phyloP scores from a whole-genome alignment of 2,797 vertebrate genomes.

The Pangasius krempfi region DNA sequence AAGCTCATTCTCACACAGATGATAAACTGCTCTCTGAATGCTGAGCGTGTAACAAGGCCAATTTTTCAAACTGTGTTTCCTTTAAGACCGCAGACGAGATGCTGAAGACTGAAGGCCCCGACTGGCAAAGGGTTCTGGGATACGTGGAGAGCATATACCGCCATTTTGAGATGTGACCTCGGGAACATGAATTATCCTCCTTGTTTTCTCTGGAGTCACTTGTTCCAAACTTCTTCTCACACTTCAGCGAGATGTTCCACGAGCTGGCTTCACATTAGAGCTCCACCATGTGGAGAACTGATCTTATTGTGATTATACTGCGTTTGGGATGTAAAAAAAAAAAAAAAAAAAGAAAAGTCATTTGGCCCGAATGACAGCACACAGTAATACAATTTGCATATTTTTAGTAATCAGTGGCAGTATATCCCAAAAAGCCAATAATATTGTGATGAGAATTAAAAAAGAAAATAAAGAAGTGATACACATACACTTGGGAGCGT shows the following conservation, averaged over 20 bases:
- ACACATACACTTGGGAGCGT: neutral
- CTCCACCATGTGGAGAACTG: neutral
- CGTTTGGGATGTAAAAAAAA: too few species aligned
- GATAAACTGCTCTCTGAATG: neutral
- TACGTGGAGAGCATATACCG: constrained; percentile 83
- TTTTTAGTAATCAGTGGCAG: neutral
- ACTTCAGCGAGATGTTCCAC: neutral
- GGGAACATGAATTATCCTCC: neutral
- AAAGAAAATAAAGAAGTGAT: neutral
- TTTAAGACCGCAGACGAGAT: constrained; percentile 79
- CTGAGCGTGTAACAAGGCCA: neutral
- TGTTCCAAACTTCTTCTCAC: neutral
- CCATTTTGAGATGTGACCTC: constrained; percentile 81
- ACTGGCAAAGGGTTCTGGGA: constrained; percentile 83
- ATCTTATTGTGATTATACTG: neutral
- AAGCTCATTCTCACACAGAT: neutral
- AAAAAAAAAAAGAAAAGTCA: neutral
- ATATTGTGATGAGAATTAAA: neutral
- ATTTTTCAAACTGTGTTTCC: neutral
- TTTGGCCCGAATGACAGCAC: neutral
- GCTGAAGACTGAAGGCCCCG: constrained; percentile 77
- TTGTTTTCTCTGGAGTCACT: neutral
- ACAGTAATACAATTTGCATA: neutral
- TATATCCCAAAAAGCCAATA: neutral
- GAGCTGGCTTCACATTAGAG: neutral